Percentiles rank a stretch among this genome's conserved stretches.
Evolutionary conservation across 2,888 invertebrate genomes (phyloP).

Genomic region (Dasypolia templi): DNA sequence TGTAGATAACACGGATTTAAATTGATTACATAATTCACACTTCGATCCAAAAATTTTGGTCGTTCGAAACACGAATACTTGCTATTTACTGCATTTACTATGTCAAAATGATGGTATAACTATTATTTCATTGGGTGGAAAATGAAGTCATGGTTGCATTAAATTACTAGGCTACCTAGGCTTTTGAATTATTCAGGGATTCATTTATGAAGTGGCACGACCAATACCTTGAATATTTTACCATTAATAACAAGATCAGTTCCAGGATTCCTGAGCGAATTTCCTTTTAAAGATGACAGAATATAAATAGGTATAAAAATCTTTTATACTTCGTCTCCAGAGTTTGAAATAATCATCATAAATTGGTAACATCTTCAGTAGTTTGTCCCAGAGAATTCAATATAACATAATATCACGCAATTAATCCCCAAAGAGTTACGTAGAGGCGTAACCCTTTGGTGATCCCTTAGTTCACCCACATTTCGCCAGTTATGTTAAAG

Average conservation of each 20-base stretch:
- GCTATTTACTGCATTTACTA: too few species aligned
- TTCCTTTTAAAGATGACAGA: background rate
- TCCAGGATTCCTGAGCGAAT: slow-evolving; percentile 2
- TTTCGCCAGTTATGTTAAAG: too few species aligned
- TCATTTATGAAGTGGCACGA: slow-evolving; percentile 20
- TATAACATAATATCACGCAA: background rate
- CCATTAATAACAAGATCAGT: slow-evolving; percentile 3
- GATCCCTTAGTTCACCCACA: too few species aligned
- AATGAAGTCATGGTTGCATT: slow-evolving; percentile 3
- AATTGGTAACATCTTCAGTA: too few species aligned
- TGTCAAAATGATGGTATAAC: too few species aligned
- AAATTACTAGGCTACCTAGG: background rate
- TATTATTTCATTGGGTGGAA: too few species aligned
- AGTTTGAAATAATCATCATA: background rate
- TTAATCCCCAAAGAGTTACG: background rate
- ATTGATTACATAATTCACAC: too few species aligned
- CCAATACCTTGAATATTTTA: slow-evolving; percentile 33
- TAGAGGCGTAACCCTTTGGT: too few species aligned
- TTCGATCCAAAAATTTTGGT: too few species aligned
- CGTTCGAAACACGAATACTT: too few species aligned
- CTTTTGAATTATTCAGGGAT: slow-evolving; percentile 21
- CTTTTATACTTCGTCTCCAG: background rate
- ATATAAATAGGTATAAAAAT: background rate
- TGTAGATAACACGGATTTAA: too few species aligned
- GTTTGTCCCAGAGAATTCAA: background rate